Evolutionary conservation across 2,113 vertebrate species (phyloP).

Genomic region (Takifugu bimaculatus): DNA sequence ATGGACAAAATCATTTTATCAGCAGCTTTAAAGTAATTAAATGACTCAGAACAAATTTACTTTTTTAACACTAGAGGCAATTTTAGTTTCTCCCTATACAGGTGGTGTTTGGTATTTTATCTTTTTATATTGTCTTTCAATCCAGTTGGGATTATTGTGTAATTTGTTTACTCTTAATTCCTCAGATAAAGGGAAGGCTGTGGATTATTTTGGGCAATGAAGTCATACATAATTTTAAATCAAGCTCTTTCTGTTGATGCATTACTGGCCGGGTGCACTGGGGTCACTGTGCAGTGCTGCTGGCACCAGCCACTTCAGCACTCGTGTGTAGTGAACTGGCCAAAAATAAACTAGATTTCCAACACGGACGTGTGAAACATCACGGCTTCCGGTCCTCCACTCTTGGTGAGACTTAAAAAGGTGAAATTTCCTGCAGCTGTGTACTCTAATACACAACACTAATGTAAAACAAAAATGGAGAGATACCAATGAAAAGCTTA

Average conservation of each 20-base stretch:
- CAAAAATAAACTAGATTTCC: slow-evolving; percentile 53
- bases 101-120: too few relatives aligned
- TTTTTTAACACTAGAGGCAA: neutral
- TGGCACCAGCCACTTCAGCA: slow-evolving; percentile 34
- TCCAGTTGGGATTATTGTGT: too few relatives aligned
- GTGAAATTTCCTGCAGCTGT: too few relatives aligned
- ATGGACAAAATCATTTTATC: neutral
- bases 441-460: too few relatives aligned
- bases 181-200: too few relatives aligned
- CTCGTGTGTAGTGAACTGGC: slow-evolving; percentile 27
- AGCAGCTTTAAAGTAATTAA: slow-evolving; percentile 13
- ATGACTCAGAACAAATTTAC: neutral
- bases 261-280: slow-evolving; percentile 29
- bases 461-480: too few relatives aligned
- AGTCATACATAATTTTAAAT: neutral
- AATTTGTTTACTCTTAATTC: neutral
- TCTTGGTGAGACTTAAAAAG: slow-evolving; percentile 9
- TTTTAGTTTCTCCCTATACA: neutral
- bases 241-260: slow-evolving; percentile 28
- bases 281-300: slow-evolving; percentile 37
- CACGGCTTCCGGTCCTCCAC: slow-evolving; percentile 39
- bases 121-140: too few relatives aligned
- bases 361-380: slow-evolving; percentile 46
- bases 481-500: too few relatives aligned
- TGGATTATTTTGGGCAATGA: neutral